Base-by-base conservation (phyloP, 2,113 vertebrate genomes). In the Phalacrocorax pelagicus region DNA sequence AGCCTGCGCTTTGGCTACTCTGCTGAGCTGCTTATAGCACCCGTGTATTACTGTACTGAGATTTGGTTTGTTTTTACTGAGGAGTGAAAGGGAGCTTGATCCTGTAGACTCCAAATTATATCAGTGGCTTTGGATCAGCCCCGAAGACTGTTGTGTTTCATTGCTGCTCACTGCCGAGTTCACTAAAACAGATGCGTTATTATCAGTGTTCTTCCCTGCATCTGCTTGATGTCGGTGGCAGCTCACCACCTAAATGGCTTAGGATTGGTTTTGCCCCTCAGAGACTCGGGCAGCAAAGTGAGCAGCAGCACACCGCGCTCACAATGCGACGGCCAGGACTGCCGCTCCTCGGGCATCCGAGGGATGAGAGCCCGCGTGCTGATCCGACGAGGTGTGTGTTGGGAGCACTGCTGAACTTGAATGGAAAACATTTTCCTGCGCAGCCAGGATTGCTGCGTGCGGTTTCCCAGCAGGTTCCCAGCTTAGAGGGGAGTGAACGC, bases 401-500 rank as follows among this genome's bases (percentile, higher is more conserved):
- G 27, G 38, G 22, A 74, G 34, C 55, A 5, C 51, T 34, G 49
- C 26, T 34, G 30, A 36, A 34, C 44, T 2, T 2, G 18, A 6
- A 8, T 11, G 23, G 20, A 20, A 78, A 66, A 2, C 16, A 0
- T 40, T 40, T 34, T 6, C 10, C 5, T 44, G 8, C 2, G 0
- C 7, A 22, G 32, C 2, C 73, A 51, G 32, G 46, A 15, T 4
- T 21, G n/a, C 51, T 54, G 5, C 30, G 0, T 6, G 12, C n/a
- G 47, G 3, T 15, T 40, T 75, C 57, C 65, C 84, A 91, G 73
- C 70, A 46, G 15, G 55, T 66, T 34, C 57, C 46, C 78, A 78
- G n/a, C 38, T 20, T 5, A 10, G 44, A 20, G 15, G 5, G 26
- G 22, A 58, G 61, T 5, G 47, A 82, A 12, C 19, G 1, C 4